Conservation (phyloP, 2,113 vertebrate genomes). For the Paramisgurnus dabryanus region DNA sequence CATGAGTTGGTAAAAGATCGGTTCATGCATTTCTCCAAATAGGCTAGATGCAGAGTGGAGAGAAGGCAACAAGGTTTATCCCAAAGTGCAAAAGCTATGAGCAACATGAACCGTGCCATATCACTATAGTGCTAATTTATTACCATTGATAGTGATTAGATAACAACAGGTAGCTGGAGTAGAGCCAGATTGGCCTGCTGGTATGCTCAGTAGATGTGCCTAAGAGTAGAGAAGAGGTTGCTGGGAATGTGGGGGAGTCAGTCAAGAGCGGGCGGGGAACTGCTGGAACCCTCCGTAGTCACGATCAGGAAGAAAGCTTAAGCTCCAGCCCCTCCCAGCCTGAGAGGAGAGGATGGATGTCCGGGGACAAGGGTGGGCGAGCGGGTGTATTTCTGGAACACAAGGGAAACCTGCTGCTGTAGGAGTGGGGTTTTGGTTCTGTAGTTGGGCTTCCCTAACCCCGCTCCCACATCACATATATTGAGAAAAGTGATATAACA, state of each 20-base stretch:
- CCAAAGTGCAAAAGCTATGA: neutral
- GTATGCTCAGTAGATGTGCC: slow-evolving; percentile 59
- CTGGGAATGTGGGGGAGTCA: slow-evolving; percentile 66
- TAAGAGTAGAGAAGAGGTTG: slow-evolving; percentile 65
- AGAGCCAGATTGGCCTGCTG: slow-evolving; percentile 62
- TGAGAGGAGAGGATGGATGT: slow-evolving; percentile 70
- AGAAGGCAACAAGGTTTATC: slow-evolving; percentile 14
- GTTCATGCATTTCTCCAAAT: slow-evolving; percentile 16
- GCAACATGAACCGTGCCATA: neutral
- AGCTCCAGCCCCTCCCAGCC: slow-evolving; percentile 69
- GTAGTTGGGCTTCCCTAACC: slow-evolving; percentile 77
- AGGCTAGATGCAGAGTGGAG: neutral
- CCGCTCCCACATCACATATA: slow-evolving; percentile 74
- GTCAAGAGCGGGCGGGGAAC: slow-evolving; percentile 65
- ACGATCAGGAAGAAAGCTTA: slow-evolving; percentile 65
- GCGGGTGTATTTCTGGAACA: slow-evolving; percentile 78
- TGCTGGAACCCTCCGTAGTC: slow-evolving; percentile 71
- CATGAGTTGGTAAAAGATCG: neutral
- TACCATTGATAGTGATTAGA: slow-evolving; percentile 60
- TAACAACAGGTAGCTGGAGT: slow-evolving; percentile 72
- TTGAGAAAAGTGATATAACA: slow-evolving; percentile 54
- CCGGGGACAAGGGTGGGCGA: slow-evolving; percentile 79
- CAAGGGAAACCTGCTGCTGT: slow-evolving; percentile 78
- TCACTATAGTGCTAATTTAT: slow-evolving; percentile 5
- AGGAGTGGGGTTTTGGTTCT: slow-evolving; percentile 72